Evolutionary conservation across 2,888 invertebrate species (phyloP), one percentile per base, ranked within the genome.

Genomic region (Agrochola lota): DNA sequence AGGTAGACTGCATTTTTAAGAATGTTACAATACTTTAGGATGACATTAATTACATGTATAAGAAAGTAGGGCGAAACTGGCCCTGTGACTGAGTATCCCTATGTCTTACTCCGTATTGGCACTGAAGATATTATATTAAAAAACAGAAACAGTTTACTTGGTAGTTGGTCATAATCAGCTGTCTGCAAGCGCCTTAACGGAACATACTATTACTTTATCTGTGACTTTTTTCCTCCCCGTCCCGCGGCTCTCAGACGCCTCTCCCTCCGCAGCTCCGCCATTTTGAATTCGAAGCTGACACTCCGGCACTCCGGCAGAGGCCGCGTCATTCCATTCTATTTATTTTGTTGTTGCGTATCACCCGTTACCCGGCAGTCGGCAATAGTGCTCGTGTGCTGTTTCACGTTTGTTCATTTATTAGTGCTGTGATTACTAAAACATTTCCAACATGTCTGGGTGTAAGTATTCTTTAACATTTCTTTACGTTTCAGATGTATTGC

Each of bases 391-490:
- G 78, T 59, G 64, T 70, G 73, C 35, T 46, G 67, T 75, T 72
- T 66, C 73, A 77, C 81, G 74, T 70, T 66, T 11, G 64, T 70
- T 63, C 23, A 40, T 75, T 70, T 30, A 66, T 77, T 67, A 64
- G 76, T 68, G 70, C 74, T 63, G 85, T 83, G 74, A 68, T 69
- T 63, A 76, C 59, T 79, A 52, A 76, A 64, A 71, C 55, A 71
- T 81, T 72, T 70, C 76, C 83, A 90, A 87, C 66, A 93, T 94
- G 94, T 93, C 94, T 90, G 93, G 94, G 84, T 93, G 94, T 94
- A 89, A 94, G 94, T 94, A 91, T 67, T 52, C 71, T 55, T 15
- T 66, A 62, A 69, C 59, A 60, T 49, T 60, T 26, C 12, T 43
- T 23, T 63, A 67, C 15, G 4, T 68, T 62, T 52, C 43, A 35